A percentile compares a stretch with the other conserved stretches of the same genome.
phyloP scores from a whole-genome alignment of 2,113 vertebrate genomes.

The Geococcyx californianus region DNA sequence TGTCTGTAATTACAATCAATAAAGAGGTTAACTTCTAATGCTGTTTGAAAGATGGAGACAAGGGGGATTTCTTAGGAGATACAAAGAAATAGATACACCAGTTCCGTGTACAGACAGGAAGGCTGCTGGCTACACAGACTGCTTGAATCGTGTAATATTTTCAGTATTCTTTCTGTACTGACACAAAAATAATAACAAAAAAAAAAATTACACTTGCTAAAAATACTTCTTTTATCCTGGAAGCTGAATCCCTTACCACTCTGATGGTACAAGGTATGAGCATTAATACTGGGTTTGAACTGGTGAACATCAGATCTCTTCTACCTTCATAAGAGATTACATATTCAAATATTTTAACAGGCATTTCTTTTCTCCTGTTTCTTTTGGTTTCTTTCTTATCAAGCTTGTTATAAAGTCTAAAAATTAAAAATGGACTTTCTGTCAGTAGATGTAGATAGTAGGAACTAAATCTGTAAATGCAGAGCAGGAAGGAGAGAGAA shows the following conservation, averaged over 20 bases:
- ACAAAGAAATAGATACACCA: neutral
- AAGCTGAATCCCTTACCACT: neutral
- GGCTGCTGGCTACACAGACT: neutral
- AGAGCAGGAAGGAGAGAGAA: neutral
- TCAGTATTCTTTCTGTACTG: neutral
- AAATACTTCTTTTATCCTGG: neutral
- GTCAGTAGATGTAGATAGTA: neutral
- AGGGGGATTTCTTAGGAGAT: neutral
- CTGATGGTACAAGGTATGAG: neutral
- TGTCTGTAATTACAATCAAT: constrained; percentile 19
- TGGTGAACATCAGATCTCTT: neutral
- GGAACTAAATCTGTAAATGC: neutral
- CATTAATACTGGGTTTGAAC: neutral
- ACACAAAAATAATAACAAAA: neutral
- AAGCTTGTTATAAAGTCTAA: neutral
- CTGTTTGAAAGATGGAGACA: neutral
- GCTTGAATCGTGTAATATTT: neutral
- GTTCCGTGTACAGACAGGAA: neutral
- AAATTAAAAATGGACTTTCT: neutral
- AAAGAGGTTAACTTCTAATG: constrained; percentile 3
- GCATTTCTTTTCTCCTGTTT: neutral
- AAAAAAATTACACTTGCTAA: neutral
- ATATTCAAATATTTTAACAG: neutral
- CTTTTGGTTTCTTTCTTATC: neutral
- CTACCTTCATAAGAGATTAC: neutral